Conservation (phyloP, 53 echinoderm and acorn worm species). For the Pentamera pediparva region DNA sequence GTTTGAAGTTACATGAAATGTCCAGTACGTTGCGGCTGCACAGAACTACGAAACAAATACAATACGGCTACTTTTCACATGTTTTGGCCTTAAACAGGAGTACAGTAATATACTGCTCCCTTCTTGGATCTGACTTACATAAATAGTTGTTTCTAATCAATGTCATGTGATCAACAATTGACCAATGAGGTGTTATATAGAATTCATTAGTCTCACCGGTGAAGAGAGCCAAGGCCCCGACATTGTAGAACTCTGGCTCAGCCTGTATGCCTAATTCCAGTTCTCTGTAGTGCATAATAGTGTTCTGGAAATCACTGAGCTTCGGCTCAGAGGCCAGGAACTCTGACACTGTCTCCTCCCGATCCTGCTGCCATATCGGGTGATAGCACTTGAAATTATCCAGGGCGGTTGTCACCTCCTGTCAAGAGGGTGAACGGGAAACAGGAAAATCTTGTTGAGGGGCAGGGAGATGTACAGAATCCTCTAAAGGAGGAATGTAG, state of each 20-base stretch:
- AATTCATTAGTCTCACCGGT: slow-evolving; percentile 57
- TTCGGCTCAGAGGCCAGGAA: slow-evolving; percentile 79
- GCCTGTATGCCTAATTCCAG: slow-evolving; percentile 62
- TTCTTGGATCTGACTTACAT: too few relatives aligned
- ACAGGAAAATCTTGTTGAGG: background rate
- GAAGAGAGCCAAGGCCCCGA: slow-evolving; percentile 90
- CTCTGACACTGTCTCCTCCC: slow-evolving; percentile 78
- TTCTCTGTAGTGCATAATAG: slow-evolving; percentile 83
- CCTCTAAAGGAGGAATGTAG: background rate
- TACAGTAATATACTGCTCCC: too few relatives aligned
- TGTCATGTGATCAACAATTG: too few relatives aligned
- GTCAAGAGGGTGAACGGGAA: background rate
- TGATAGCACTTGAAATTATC: slow-evolving; percentile 85
- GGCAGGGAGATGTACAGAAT: background rate
- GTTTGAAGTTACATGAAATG: too few relatives aligned
- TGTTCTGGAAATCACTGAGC: slow-evolving; percentile 88
- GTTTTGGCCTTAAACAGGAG: background rate
- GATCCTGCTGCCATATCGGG: slow-evolving; percentile 97
- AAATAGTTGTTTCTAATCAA: too few relatives aligned
- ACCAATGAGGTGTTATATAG: too few relatives aligned
- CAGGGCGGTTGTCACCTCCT: slow-evolving; percentile 92
- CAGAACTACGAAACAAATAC: background rate
- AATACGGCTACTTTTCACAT: too few relatives aligned
- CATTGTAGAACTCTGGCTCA: slow-evolving; percentile 98
- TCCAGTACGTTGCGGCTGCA: too few relatives aligned